Evolutionary conservation across 2,888 invertebrate genomes (phyloP), one percentile per base, ranked within the genome.

Genomic region (Tachina fera): DNA sequence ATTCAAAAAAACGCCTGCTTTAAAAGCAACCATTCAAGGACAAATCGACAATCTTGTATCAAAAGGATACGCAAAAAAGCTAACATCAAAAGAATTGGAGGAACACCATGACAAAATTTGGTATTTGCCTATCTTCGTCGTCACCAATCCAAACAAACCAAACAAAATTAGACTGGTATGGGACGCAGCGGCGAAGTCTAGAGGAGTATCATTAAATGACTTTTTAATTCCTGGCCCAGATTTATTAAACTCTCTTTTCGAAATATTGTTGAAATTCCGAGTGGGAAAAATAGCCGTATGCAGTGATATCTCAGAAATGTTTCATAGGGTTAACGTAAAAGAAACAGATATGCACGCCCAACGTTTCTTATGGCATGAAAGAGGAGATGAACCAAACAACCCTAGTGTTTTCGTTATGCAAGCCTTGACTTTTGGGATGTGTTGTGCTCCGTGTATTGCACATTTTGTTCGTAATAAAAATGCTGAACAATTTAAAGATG

Each of bases 121-220:
- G 75, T 87, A 83, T 47, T 22, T 86, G 45, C 83, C 86, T 16
- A 77, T 86, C 56, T 81, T 86, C 51, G 60, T 74, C 10, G 81
- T 60, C 2, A 14, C 43, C 9, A 86, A 88, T 43, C 72, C 88
- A 41, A 88, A 86, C 11, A 87, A 89, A 79, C 72, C 88, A 41
- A 88, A 86, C 11, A 87, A 89, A 79, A 61, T 89, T 2, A 81
- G 90, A 16, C 77, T 91, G 4, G 91, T 91, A 1, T 90, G 87
- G 86, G 90, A 91, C 72, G 91, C 91, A 3, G 91, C 90, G 3
- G 90, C 90, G 0, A 89, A 87, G 16, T 86, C 77, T 6, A 74
- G 89, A 10, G 90, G 90, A 5, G 45, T 86, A 3, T 88, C 87
- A 8, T 72, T 91, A n/a, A 91, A 91, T 65, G 89, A 89, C 13